A percentile compares a stretch with the other conserved stretches of the same genome.
Evolutionary conservation across 35 echinoderm and acorn worm species (phyloP).

Genomic region (Strongylocentrotus purpuratus): DNA sequence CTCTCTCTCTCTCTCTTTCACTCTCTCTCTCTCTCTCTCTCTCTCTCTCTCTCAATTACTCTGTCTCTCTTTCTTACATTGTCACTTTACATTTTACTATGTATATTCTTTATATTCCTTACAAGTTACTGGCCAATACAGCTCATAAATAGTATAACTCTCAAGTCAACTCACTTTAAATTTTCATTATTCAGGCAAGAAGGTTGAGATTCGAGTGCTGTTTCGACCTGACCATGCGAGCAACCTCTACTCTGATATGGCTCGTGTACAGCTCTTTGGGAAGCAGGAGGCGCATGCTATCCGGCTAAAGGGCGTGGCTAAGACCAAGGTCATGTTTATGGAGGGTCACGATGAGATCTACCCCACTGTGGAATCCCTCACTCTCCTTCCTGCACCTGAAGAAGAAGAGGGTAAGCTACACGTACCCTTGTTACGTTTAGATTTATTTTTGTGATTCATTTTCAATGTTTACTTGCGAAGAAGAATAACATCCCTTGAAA

Average conservation of each 20-base stretch:
- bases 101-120: no score
- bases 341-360: conserved; percentile 82
- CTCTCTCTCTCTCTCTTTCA: neutral
- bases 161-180: neutral
- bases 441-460: no score
- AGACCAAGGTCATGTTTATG: conserved; percentile 90
- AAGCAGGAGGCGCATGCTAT: conserved; percentile 88
- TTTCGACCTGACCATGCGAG: conserved; percentile 95
- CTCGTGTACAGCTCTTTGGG: conserved; percentile 76
- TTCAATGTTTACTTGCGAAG: no score
- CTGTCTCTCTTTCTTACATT: neutral
- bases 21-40: neutral
- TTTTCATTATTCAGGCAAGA: conserved; percentile 62
- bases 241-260: conserved; percentile 82
- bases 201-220: conserved; percentile 77
- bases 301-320: conserved; percentile 77
- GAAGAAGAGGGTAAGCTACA: conserved; percentile 70
- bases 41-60: neutral
- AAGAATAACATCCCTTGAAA: no score
- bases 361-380: conserved; percentile 74
- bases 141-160: no score
- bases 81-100: neutral
- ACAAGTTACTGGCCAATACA: no score
- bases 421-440: neutral
- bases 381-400: conserved; percentile 62